Conservation (phyloP, 2,797 vertebrate genomes). For the Antennarius maculatus region DNA sequence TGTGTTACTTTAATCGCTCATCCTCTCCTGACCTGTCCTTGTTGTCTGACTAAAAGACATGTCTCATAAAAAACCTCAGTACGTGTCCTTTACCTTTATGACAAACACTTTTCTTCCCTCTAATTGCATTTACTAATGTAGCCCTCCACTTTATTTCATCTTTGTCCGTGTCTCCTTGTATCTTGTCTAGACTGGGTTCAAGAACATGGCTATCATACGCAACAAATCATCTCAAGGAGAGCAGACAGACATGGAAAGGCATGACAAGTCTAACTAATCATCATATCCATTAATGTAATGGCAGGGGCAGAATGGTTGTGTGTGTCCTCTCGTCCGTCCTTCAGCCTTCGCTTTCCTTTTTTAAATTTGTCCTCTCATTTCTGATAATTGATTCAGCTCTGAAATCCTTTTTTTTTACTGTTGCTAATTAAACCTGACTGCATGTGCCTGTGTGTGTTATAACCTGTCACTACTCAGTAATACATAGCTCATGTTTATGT, state of each 20-base stretch:
- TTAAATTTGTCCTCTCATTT: constrained; percentile 59
- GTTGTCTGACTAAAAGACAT: constrained; percentile 4
- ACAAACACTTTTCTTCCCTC: constrained; percentile 42
- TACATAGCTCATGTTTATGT: constrained; percentile 60
- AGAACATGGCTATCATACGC: constrained; percentile 57
- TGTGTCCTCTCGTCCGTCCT: constrained; percentile 60
- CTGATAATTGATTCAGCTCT: constrained; percentile 57
- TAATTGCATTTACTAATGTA: constrained; percentile 60
- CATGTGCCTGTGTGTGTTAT: constrained; percentile 1
- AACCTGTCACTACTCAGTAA: constrained; percentile 41
- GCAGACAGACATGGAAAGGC: constrained; percentile 57
- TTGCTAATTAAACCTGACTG: constrained; percentile 63
- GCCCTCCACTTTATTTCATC: constrained; percentile 54
- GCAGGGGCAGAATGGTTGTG: constrained; percentile 34
- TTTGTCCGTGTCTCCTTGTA: constrained; percentile 53
- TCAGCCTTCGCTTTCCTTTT: constrained; percentile 55
- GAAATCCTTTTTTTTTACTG: constrained; percentile 51
- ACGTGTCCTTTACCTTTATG: constrained; percentile 56
- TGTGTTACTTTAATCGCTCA: constrained; percentile 5
- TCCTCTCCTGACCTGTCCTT: constrained; percentile 7
- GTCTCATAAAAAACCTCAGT: constrained; percentile 33
- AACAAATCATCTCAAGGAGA: constrained; percentile 78
- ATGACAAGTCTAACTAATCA: constrained; percentile 63
- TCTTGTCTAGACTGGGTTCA: constrained; percentile 71
- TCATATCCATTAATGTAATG: constrained; percentile 74